Percentiles rank a stretch among this genome's conserved stretches.
Evolutionary conservation across 30 jellyfish, hydroid and myxozoan genomes (phyloP).

Genomic region (Cassiopea andromeda): DNA sequence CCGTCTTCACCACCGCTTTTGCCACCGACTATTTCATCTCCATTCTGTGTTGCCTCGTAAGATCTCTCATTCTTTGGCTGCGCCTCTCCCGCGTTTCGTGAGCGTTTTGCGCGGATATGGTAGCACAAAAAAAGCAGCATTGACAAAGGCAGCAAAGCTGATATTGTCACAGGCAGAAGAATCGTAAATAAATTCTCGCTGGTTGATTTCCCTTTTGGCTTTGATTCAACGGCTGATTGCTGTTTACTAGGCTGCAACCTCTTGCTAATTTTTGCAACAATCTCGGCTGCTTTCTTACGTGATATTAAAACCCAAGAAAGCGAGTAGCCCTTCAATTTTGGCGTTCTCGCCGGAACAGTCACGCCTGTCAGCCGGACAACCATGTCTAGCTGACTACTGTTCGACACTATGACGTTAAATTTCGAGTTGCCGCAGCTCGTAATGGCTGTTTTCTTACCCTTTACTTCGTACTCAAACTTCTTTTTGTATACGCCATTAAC

Average conservation of each 20-base stretch:
- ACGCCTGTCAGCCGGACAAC: conserved; percentile 22
- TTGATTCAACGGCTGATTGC: neutral
- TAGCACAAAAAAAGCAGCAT: conserved; percentile 30
- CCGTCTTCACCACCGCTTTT: neutral
- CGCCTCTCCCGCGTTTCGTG: neutral
- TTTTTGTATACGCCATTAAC: neutral
- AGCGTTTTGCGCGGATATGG: conserved; percentile 9
- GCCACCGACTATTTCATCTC: neutral
- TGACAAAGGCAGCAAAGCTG: conserved; percentile 34
- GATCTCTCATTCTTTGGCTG: neutral
- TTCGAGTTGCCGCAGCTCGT: conserved; percentile 14
- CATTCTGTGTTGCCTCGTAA: neutral
- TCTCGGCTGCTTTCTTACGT: neutral
- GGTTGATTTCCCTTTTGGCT: conserved; percentile 1
- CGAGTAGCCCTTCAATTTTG: conserved; percentile 28
- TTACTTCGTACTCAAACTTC: conserved; percentile 1
- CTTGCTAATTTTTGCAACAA: neutral
- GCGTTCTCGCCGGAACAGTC: neutral
- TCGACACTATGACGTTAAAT: conserved; percentile 7
- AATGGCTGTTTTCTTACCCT: neutral
- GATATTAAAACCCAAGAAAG: conserved; percentile 29
- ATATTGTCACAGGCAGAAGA: conserved; percentile 34
- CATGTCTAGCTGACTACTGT: conserved; percentile 44
- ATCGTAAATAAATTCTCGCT: conserved; percentile 19
- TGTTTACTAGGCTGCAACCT: neutral